Base-by-base conservation (phyloP, 2,113 vertebrate genomes). In the Nesoenas mayeri region DNA sequence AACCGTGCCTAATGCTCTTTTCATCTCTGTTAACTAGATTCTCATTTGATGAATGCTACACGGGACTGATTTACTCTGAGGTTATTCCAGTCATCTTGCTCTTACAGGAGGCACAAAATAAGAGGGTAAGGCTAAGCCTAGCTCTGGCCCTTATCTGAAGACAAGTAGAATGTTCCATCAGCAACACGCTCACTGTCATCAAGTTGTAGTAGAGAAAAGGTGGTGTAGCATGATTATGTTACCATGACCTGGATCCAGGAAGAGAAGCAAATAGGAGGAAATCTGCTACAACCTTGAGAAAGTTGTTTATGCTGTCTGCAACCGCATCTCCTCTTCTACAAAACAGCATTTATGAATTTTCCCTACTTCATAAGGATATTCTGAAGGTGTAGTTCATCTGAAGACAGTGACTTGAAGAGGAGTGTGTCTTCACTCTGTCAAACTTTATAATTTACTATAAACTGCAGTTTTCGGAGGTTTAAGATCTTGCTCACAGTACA, bases 401-500 rank as follows among this genome's bases (percentile, higher is more conserved):
- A 65, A 91, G 69, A 88, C 42, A 56, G 58, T 89, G 70, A 85
- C 82, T 91, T 93, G 86, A 88, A 93, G 89, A 89, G 85, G 73
- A 91, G 44, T 71, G 51, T 71, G 75, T 81, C 93, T 73, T 91
- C 62, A 80, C 71, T 86, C 66, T 93, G 56, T 74, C 73, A 89
- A 95, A 91, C 18, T 18, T 58, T 92, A 69, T 81, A 70, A 72
- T 96, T 95, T 93, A n/a, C 53, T 79, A 51, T 54, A 72, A 96
- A 95, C 56, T 93, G 38, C 69, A 78, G 25, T 79, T 69, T 84
- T 26, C 0, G 2, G 40, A 24, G 24, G 16, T 88, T 47, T 18
- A 74, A 80, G 82, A 48, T 32, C 28, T 34, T 40, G 26, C 28
- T 54, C 50, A 79, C 40, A 72, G 75, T 89, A 82, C 79, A 56